Conservation (phyloP, 2,797 vertebrate species). For the Australoheros facetus region DNA sequence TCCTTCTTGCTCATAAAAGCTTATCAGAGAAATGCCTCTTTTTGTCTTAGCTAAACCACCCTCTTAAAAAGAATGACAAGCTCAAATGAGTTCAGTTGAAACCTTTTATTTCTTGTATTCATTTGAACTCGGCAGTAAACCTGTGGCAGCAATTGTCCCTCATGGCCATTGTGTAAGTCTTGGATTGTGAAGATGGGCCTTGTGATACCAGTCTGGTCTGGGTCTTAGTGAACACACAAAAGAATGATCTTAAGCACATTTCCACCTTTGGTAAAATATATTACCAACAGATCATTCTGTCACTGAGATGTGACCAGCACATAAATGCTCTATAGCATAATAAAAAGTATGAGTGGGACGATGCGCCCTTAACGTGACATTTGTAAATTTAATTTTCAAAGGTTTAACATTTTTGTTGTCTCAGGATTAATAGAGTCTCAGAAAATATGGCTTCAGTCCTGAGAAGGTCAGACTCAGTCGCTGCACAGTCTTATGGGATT, state of each 20-base stretch:
- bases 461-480: conserved; percentile 70
- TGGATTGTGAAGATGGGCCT: background rate
- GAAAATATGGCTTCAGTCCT: conserved; percentile 33
- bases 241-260: conserved; percentile 26
- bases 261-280: conserved; percentile 11
- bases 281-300: conserved; percentile 1
- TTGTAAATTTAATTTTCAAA: conserved; percentile 10
- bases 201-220: background rate
- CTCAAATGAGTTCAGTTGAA: conserved; percentile 21
- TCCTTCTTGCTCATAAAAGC: conserved; percentile 41
- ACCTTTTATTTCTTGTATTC: conserved; percentile 53
- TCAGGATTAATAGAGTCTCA: conserved; percentile 5
- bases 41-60: conserved; percentile 1
- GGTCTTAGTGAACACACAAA: background rate
- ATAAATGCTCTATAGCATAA: background rate
- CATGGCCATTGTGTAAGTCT: conserved; percentile 9
- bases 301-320: conserved; percentile 42
- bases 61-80: conserved; percentile 27
- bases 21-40: conserved; percentile 38
- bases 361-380: background rate
- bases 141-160: conserved; percentile 2
- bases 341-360: background rate
- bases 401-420: conserved; percentile 22
- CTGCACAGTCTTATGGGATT: conserved; percentile 86
- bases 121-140: background rate